phyloP scores from a whole-genome alignment of 2,888 invertebrate species.

The Didymodactylos carnosus region DNA sequence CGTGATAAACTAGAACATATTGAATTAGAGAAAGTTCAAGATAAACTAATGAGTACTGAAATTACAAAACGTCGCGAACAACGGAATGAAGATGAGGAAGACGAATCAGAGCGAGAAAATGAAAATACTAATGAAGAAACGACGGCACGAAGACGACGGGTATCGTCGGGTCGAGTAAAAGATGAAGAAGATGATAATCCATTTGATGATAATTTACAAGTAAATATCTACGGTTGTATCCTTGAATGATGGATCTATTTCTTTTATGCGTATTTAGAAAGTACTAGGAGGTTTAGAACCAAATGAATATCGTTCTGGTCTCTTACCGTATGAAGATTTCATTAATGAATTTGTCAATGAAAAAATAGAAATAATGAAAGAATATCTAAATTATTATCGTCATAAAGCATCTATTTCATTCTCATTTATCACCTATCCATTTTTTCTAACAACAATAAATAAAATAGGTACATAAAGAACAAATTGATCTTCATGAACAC shows the following conservation, averaged over 20 bases:
- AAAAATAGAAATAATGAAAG: constrained; percentile 74
- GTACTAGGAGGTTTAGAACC: too few species aligned
- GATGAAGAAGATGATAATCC: too few species aligned
- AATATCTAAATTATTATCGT: constrained; percentile 59
- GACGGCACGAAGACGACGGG: too few species aligned
- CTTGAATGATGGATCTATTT: too few species aligned
- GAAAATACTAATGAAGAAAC: too few species aligned
- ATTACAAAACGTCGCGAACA: background rate
- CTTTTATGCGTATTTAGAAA: too few species aligned
- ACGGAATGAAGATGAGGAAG: constrained; percentile 41
- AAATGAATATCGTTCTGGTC: constrained; percentile 60
- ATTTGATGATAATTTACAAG: too few species aligned
- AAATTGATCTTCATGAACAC: background rate
- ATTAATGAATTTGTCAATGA: constrained; percentile 71
- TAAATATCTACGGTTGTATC: too few species aligned
- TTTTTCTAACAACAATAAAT: constrained; percentile 70
- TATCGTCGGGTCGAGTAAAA: too few species aligned
- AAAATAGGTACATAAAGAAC: constrained; percentile 38
- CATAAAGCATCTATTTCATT: constrained; percentile 34
- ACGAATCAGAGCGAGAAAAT: too few species aligned
- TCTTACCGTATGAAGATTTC: constrained; percentile 67
- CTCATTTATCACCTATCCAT: constrained; percentile 71
- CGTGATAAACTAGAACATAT: constrained; percentile 24
- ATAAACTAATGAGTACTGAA: constrained; percentile 3
- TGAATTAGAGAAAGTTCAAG: constrained; percentile 22